These are phyloP conservation scores for Petromus typicus DNA, from an alignment of 2,113 vertebrate genomes.

Conservation along the genomic window DNA sequence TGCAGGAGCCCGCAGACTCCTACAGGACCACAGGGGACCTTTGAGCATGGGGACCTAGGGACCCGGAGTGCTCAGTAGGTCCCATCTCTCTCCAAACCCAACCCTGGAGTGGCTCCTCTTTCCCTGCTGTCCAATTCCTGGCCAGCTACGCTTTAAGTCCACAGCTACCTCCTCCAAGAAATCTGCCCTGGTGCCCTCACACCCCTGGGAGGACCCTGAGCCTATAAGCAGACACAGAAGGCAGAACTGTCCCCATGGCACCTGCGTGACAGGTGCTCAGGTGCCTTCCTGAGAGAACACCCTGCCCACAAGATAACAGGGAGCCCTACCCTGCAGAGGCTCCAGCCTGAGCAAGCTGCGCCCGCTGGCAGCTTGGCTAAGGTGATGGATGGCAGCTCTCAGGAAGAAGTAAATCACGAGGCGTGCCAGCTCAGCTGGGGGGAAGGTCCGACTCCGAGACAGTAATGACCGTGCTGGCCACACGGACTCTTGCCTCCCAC, in stretches of 20 bases:
- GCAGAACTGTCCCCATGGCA: not conserved
- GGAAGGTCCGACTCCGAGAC: slow-evolving; percentile 84
- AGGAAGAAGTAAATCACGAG: slow-evolving; percentile 84
- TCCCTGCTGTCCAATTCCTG: not conserved
- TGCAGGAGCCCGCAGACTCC: not conserved
- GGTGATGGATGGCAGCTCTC: slow-evolving; percentile 76
- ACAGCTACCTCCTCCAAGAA: not conserved
- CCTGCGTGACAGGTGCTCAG: not conserved
- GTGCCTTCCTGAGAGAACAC: not conserved
- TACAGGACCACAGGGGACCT: not conserved
- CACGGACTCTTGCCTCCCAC: slow-evolving; percentile 70
- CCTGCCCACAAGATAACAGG: not conserved
- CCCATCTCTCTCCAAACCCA: no score
- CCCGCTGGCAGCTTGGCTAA: not conserved
- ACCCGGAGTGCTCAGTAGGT: not conserved
- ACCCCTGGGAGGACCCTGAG: not conserved
- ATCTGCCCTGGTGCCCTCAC: not conserved
- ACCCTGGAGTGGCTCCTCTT: not conserved
- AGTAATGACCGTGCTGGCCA: slow-evolving; percentile 82
- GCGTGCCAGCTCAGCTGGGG: slow-evolving; percentile 80
- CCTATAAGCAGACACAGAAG: not conserved
- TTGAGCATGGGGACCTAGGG: not conserved
- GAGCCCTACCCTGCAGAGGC: not conserved
- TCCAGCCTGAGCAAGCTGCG: not conserved
- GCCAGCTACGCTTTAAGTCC: not conserved